These are phyloP conservation scores for Cynoglossus semilaevis DNA, from an alignment of 2,113 vertebrate genomes.

Conservation along the genomic window DNA sequence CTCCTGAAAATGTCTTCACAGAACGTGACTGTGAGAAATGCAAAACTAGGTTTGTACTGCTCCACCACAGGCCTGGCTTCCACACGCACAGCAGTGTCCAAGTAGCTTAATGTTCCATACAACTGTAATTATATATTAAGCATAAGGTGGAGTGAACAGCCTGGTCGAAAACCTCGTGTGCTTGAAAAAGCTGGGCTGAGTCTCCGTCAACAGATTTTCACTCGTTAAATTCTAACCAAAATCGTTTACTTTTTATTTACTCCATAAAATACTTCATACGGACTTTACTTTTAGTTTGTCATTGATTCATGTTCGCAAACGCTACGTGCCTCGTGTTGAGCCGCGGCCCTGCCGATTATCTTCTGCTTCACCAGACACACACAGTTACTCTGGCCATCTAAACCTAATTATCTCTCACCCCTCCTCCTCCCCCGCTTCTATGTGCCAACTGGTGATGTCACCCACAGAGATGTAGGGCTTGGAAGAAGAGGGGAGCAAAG, in stretches of 20 bases:
- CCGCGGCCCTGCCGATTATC: slow-evolving; percentile 56
- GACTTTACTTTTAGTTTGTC: slow-evolving; percentile 13
- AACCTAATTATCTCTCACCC: slow-evolving; percentile 71
- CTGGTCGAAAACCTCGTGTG: too few species aligned
- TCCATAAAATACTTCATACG: slow-evolving; percentile 3
- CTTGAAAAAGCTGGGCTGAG: too few species aligned
- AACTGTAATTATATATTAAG: too few species aligned
- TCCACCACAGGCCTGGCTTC: too few species aligned
- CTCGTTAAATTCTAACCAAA: neutral
- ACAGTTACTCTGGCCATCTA: slow-evolving; percentile 61
- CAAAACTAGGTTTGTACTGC: too few species aligned
- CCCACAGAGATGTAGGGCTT: slow-evolving; percentile 62
- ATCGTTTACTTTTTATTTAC: slow-evolving; percentile 1
- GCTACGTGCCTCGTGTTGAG: slow-evolving; percentile 59
- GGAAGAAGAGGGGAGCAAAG: slow-evolving; percentile 26
- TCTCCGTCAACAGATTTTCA: too few species aligned
- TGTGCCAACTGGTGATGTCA: slow-evolving; percentile 79
- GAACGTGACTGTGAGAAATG: too few species aligned
- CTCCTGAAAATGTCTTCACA: too few species aligned
- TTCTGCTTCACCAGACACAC: slow-evolving; percentile 51
- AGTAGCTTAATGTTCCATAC: too few species aligned
- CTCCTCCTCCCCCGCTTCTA: slow-evolving; percentile 36
- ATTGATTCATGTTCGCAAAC: slow-evolving; percentile 16
- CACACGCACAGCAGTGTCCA: too few species aligned
- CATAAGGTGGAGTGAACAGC: too few species aligned